A percentile compares a stretch with the other conserved stretches of the same genome.
Evolutionary conservation across 2,113 vertebrate genomes (phyloP).

Genomic region (Pedetes capensis): DNA sequence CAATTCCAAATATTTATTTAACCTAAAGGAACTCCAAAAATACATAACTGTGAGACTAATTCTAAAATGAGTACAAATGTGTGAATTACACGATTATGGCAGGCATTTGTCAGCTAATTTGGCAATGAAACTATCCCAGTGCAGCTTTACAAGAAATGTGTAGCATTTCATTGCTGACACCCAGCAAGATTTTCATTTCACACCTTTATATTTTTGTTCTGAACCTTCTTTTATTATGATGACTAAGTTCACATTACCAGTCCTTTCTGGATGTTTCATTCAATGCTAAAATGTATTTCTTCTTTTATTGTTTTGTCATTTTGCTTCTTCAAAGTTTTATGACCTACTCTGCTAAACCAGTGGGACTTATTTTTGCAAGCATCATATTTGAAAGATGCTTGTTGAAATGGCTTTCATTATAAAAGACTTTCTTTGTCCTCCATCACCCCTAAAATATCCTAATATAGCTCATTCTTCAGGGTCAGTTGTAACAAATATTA

Average conservation of each 20-base stretch:
- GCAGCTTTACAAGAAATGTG: neutral
- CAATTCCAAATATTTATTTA: neutral
- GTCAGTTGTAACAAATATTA: constrained; percentile 39
- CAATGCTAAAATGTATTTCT: neutral
- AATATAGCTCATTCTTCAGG: constrained; percentile 36
- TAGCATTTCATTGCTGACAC: neutral
- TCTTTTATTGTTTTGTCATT: constrained; percentile 17
- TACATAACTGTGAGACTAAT: neutral
- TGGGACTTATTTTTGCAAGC: neutral
- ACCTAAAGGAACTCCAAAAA: neutral
- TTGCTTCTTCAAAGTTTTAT: constrained; percentile 31
- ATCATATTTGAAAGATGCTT: constrained; percentile 8
- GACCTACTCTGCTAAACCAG: constrained; percentile 18
- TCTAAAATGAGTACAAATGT: neutral
- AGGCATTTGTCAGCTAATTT: constrained; percentile 11
- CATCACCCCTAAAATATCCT: constrained; percentile 48
- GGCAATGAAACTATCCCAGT: neutral
- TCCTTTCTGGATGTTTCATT: constrained; percentile 37
- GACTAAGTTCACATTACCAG: neutral
- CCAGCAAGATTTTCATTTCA: constrained; percentile 36
- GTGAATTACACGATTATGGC: neutral
- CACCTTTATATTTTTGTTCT: neutral
- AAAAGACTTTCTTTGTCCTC: constrained; percentile 22
- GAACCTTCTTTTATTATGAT: constrained; percentile 9
- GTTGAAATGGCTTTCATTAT: constrained; percentile 51